Evolutionary conservation across 2,888 invertebrate genomes (phyloP).

Genomic region (Elysia crispata): DNA sequence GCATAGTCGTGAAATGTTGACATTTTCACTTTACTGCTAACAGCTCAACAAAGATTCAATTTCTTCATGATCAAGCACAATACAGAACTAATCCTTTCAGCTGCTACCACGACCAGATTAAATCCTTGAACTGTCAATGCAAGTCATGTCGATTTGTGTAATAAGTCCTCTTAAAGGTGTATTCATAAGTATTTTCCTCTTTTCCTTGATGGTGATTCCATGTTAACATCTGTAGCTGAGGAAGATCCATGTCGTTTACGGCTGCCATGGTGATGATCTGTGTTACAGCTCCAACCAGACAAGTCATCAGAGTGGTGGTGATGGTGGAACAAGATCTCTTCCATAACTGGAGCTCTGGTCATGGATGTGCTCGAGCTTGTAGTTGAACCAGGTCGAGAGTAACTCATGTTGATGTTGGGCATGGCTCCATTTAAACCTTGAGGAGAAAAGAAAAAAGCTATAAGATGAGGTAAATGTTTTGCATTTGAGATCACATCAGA

Average conservation of each 20-base stretch:
- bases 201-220: slow-evolving; percentile 88
- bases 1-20: too few relatives aligned
- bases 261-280: slow-evolving; percentile 61
- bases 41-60: too few relatives aligned
- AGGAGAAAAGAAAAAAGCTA: too few relatives aligned
- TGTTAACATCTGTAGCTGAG: slow-evolving; percentile 81
- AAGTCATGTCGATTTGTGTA: background rate
- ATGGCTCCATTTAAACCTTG: slow-evolving; percentile 76
- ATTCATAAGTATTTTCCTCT: slow-evolving; percentile 80
- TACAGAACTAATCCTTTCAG: too few relatives aligned
- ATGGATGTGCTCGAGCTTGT: slow-evolving; percentile 29
- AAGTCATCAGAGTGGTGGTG: slow-evolving; percentile 24
- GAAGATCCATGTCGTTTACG: slow-evolving; percentile 77
- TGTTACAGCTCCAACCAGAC: slow-evolving; percentile 1
- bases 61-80: too few relatives aligned
- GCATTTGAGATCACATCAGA: too few relatives aligned
- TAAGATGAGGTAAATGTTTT: too few relatives aligned
- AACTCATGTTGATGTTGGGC: slow-evolving; percentile 76
- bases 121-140: too few relatives aligned
- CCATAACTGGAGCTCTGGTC: slow-evolving; percentile 16
- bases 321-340: slow-evolving; percentile 3
- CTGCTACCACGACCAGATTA: too few relatives aligned
- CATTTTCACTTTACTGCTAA: too few relatives aligned
- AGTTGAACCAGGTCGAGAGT: slow-evolving; percentile 63
- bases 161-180: background rate